Evolutionary conservation across 2,888 invertebrate species (phyloP).

Genomic region (Dryobotodes eremita): DNA sequence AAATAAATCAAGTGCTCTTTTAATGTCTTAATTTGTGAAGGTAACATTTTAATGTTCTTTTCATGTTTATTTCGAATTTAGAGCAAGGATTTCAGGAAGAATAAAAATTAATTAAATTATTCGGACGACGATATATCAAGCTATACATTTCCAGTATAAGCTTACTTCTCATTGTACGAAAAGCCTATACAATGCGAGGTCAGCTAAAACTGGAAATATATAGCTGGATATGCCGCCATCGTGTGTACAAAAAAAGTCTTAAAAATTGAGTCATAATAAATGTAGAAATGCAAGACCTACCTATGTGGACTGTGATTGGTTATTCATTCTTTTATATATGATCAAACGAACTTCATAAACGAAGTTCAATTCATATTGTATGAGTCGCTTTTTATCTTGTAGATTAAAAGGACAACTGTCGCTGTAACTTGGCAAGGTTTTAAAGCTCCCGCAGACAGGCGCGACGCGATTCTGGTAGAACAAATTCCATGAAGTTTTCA

Average conservation of each 20-base stretch:
- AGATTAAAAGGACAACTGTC: too few relatives aligned
- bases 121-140: too few relatives aligned
- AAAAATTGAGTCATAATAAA: not conserved
- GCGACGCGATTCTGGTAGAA: too few relatives aligned
- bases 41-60: slow-evolving; percentile 11
- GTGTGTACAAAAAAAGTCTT: not conserved
- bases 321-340: not conserved
- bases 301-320: not conserved
- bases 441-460: too few relatives aligned
- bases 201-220: too few relatives aligned
- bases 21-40: slow-evolving; percentile 23
- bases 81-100: slow-evolving; percentile 41
- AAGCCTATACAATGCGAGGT: too few relatives aligned
- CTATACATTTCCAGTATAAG: too few relatives aligned
- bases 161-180: too few relatives aligned
- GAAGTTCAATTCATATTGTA: not conserved
- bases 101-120: not conserved
- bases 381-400: not conserved
- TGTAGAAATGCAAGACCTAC: not conserved
- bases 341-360: not conserved
- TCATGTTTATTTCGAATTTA: slow-evolving; percentile 14
- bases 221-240: too few relatives aligned
- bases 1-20: not conserved
- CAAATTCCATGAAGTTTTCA: too few relatives aligned
- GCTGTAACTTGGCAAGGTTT: too few relatives aligned